phyloP scores from a whole-genome alignment of 2,113 vertebrate species.

The Ibidorhyncha struthersii region DNA sequence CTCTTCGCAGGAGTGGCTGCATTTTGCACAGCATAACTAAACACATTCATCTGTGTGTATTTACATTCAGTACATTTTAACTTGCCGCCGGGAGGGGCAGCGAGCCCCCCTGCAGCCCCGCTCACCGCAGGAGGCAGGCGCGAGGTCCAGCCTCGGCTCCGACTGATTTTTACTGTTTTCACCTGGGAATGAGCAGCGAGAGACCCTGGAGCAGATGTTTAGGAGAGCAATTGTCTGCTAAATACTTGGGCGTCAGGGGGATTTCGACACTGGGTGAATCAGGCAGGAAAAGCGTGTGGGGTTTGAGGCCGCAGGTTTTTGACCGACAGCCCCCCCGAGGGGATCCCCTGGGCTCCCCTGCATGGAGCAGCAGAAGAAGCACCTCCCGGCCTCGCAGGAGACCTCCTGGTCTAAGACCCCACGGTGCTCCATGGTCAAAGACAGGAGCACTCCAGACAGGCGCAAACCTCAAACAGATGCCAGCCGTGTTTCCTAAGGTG shows the following conservation, averaged over 20 bases:
- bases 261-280: neutral
- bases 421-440: accelerated
- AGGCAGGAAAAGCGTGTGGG: neutral
- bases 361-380: neutral
- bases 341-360: neutral
- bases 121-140: neutral
- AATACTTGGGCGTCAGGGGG: accelerated
- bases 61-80: accelerated
- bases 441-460: no score
- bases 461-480: accelerated
- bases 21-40: neutral
- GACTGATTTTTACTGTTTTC: neutral
- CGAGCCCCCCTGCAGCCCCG: accelerated
- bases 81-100: accelerated
- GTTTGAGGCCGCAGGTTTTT: neutral
- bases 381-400: neutral
- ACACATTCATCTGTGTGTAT: accelerated
- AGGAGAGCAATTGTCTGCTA: neutral
- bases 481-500: neutral
- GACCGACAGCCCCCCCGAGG: accelerated
- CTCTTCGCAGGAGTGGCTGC: neutral
- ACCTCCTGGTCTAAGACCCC: neutral
- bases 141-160: neutral
- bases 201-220: neutral
- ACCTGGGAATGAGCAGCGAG: neutral